Evolutionary conservation across 2,113 vertebrate species (phyloP).

Genomic region (Bubalus kerabau): DNA sequence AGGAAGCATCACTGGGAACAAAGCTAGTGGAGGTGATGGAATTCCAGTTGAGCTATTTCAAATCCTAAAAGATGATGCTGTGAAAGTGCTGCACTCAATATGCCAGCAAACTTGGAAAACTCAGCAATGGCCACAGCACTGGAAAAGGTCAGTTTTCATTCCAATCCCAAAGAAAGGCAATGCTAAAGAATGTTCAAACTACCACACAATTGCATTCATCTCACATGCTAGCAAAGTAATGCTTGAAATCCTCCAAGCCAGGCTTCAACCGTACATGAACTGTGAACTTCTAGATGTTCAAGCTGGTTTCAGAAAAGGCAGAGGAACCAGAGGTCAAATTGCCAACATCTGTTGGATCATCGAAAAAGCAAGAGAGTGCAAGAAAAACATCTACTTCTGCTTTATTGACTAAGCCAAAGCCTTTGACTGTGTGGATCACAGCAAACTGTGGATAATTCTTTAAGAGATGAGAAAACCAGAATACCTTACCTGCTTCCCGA

Average conservation of each 20-base stretch:
- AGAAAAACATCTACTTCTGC: neutral
- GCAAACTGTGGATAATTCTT: neutral
- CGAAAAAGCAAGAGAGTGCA: fast-evolving
- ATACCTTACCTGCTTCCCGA: neutral
- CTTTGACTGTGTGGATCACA: neutral
- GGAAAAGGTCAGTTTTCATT: neutral
- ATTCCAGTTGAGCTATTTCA: neutral
- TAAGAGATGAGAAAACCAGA: neutral
- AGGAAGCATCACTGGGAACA: neutral
- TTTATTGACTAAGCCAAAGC: neutral
- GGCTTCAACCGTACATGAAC: neutral
- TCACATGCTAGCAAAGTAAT: neutral
- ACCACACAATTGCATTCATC: neutral
- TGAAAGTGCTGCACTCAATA: neutral
- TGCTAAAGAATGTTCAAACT: neutral
- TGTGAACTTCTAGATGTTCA: neutral
- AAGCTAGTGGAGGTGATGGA: neutral
- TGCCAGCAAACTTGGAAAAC: neutral
- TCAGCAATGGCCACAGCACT: neutral
- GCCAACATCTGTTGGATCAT: neutral
- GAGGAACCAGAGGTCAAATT: neutral
- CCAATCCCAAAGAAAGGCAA: neutral
- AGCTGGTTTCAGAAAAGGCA: neutral
- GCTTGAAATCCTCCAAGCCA: neutral
- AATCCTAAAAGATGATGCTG: neutral